A percentile compares a stretch with the other conserved stretches of the same genome.
phyloP scores from a whole-genome alignment of 2,888 invertebrate species.

The Cryptocephalus primarius region DNA sequence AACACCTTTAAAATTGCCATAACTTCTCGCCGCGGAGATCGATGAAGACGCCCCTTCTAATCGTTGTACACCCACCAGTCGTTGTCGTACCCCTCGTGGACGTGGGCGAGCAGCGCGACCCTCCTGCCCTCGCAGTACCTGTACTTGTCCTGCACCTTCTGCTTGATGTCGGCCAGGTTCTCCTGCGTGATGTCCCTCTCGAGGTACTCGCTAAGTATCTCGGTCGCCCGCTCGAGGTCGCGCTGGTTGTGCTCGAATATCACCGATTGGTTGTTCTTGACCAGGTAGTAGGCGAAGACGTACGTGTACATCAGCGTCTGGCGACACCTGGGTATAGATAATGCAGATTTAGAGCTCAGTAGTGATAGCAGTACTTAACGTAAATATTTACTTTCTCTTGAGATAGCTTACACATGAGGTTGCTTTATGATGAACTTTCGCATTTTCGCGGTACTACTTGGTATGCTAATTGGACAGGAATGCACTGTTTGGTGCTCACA shows the following conservation, averaged over 20 bases:
- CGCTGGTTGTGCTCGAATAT: constrained; percentile 99
- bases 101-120: constrained; percentile 91
- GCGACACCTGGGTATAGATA: constrained; percentile 57
- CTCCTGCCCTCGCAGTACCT: constrained; percentile 97
- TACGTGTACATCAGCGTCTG: constrained; percentile 99
- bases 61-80: constrained; percentile 97
- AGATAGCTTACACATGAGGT: too few species aligned
- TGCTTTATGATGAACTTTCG: too few species aligned
- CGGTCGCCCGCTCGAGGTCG: constrained; percentile 97
- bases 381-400: too few species aligned
- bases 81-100: constrained; percentile 97
- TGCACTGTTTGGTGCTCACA: too few species aligned
- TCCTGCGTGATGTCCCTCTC: constrained; percentile 97
- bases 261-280: constrained; percentile 96
- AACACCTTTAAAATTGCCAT: too few species aligned
- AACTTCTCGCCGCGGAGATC: too few species aligned
- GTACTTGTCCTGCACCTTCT: constrained; percentile 97
- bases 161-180: constrained; percentile 94
- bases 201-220: constrained; percentile 93
- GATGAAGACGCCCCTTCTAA: constrained; percentile 37
- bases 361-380: too few species aligned
- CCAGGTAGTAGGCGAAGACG: constrained; percentile 97
- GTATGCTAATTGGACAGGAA: too few species aligned
- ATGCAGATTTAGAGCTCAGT: too few species aligned
- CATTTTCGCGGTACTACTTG: too few species aligned